A percentile compares a stretch with the other conserved stretches of the same genome.
Evolutionary conservation across 2,113 vertebrate genomes (phyloP).

Genomic region (Epinephelus cyanopodus): DNA sequence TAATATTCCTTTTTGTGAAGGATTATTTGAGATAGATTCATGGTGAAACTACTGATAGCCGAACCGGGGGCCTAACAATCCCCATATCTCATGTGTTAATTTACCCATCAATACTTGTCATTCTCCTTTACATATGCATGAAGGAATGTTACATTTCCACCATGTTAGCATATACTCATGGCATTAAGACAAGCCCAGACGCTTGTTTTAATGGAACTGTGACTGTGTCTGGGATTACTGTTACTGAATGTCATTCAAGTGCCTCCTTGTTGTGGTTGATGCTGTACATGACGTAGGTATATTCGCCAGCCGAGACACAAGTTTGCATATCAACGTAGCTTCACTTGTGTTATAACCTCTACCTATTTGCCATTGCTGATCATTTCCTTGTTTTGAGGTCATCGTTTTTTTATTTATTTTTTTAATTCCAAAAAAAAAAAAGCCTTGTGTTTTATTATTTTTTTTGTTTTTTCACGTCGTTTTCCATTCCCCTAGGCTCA

Average conservation of each 20-base stretch:
- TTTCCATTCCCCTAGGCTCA: constrained; percentile 99
- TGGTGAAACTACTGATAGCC: background rate
- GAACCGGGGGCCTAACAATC: background rate
- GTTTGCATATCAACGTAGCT: constrained; percentile 43
- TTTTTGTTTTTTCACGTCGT: constrained; percentile 76
- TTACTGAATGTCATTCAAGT: constrained; percentile 57
- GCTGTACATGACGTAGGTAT: constrained; percentile 12
- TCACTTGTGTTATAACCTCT: constrained; percentile 74
- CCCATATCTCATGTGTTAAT: constrained; percentile 48
- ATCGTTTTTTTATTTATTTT: constrained; percentile 52
- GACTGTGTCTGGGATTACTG: constrained; percentile 64
- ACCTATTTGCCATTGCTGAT: constrained; percentile 77
- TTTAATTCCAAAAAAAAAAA: constrained; percentile 10
- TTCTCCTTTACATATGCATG: constrained; percentile 71
- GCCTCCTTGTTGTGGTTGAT: constrained; percentile 61
- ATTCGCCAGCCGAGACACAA: constrained; percentile 25
- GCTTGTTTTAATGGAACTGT: constrained; percentile 74
- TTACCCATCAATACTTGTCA: constrained; percentile 61
- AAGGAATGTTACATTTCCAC: constrained; percentile 72
- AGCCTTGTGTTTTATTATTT: constrained; percentile 67
- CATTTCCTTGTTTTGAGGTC: constrained; percentile 80
- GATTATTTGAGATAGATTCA: background rate
- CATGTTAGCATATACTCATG: constrained; percentile 56
- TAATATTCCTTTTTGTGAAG: background rate
- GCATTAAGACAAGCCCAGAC: constrained; percentile 75